A percentile compares a stretch with the other conserved stretches of the same genome.
Evolutionary conservation across 2,797 vertebrate genomes (phyloP).

Genomic region (Hyperoplus lanceolatus): DNA sequence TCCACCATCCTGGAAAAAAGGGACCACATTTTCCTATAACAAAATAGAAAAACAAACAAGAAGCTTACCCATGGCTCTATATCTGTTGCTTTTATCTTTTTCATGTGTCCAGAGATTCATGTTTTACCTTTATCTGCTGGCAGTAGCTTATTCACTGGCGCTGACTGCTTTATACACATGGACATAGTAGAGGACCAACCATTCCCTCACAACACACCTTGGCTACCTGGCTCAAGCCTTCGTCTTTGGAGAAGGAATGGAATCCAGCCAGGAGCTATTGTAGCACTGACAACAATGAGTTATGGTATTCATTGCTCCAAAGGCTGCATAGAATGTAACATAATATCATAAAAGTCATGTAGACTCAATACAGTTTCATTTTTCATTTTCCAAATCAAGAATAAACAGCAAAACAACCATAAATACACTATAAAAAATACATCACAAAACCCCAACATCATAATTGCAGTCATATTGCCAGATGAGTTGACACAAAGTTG

Average conservation of each 20-base stretch:
- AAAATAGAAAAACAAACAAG: not conserved
- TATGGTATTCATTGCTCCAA: slow-evolving; percentile 31
- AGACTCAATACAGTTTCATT: not conserved
- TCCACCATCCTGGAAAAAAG: not conserved
- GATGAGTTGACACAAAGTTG: too few relatives aligned
- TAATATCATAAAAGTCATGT: slow-evolving; percentile 20
- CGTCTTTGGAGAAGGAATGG: slow-evolving; percentile 33
- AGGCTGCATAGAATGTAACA: slow-evolving; percentile 21
- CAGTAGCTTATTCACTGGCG: slow-evolving; percentile 49
- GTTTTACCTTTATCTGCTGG: slow-evolving; percentile 31
- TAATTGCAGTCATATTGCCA: too few relatives aligned
- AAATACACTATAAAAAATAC: too few relatives aligned
- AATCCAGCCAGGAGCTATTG: slow-evolving; percentile 51
- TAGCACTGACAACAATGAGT: slow-evolving; percentile 34
- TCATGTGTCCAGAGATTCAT: slow-evolving; percentile 46
- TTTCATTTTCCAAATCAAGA: too few relatives aligned
- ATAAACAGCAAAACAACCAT: too few relatives aligned
- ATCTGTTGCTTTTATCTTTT: slow-evolving; percentile 35
- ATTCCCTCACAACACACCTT: slow-evolving; percentile 47
- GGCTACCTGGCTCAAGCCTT: slow-evolving; percentile 34
- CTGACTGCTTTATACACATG: slow-evolving; percentile 54
- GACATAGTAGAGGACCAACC: slow-evolving; percentile 32
- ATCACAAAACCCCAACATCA: too few relatives aligned
- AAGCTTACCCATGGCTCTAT: not conserved
- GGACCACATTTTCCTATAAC: not conserved